A percentile compares a stretch with the other conserved stretches of the same genome.
phyloP scores from a whole-genome alignment of 2,888 invertebrate species.

The Aphidoletes aphidimyza region DNA sequence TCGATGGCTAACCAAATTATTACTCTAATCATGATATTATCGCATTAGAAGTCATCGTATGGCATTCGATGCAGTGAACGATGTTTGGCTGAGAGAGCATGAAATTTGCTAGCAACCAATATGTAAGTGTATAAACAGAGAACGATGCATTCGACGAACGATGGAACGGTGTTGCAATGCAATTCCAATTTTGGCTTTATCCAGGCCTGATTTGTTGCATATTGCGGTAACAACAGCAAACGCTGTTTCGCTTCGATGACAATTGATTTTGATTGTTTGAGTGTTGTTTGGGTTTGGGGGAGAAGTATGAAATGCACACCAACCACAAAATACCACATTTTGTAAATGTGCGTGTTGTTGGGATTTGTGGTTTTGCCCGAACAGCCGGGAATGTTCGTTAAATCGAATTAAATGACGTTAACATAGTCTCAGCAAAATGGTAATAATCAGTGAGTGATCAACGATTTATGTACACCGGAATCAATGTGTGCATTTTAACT shows the following conservation, averaged over 20 bases:
- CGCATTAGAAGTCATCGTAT: neutral
- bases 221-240: neutral
- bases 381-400: neutral
- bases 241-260: conserved; percentile 18
- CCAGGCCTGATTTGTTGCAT: conserved; percentile 44
- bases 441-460: conserved; percentile 11
- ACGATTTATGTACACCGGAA: conserved; percentile 22
- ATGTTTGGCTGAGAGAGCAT: neutral
- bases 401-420: conserved; percentile 48
- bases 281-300: neutral
- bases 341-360: too few species aligned
- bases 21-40: conserved; percentile 49
- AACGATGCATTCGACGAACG: neutral
- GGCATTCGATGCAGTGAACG: neutral
- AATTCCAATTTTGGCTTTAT: conserved; percentile 13
- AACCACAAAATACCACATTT: neutral
- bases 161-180: neutral
- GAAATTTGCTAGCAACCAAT: neutral
- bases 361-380: too few species aligned
- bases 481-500: neutral
- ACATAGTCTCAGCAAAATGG: conserved; percentile 29
- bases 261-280: conserved; percentile 32
- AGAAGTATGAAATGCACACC: neutral
- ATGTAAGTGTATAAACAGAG: neutral
- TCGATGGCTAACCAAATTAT: conserved; percentile 33